These are phyloP conservation scores for Sakesphorus luctuosus DNA, from an alignment of 2,113 vertebrate genomes.

Conservation along the genomic window DNA sequence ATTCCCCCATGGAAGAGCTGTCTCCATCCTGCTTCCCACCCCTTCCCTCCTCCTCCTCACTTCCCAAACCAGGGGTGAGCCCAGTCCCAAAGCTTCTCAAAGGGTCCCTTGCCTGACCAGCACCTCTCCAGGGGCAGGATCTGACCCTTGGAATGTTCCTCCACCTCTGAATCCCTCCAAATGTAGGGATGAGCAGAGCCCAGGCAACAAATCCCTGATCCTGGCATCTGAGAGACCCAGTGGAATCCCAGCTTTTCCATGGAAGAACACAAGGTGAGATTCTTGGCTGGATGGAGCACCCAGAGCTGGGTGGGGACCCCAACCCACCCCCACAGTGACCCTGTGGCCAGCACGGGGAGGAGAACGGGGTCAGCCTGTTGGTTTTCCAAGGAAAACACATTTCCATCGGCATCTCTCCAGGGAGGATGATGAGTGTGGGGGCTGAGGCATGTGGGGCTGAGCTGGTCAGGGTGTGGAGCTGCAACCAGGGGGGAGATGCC, in stretches of 20 bases:
- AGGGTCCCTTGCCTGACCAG: not conserved
- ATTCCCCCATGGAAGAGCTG: not conserved
- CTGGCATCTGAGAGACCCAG: not conserved
- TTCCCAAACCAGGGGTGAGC: not conserved
- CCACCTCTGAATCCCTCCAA: not conserved
- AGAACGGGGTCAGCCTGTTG: accelerated
- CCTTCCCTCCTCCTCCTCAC: accelerated
- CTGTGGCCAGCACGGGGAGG: accelerated
- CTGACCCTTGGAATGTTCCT: not conserved
- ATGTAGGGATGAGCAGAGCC: not conserved
- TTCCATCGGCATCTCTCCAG: accelerated
- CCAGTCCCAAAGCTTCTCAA: not conserved
- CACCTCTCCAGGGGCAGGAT: not conserved
- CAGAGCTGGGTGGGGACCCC: not conserved
- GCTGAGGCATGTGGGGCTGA: not conserved
- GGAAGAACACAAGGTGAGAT: accelerated
- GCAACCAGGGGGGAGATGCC: no score
- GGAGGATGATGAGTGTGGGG: not conserved
- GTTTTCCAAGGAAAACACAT: not conserved
- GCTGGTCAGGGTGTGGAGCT: no score
- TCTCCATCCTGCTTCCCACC: not conserved
- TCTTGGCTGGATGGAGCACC: not conserved
- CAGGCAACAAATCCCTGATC: not conserved
- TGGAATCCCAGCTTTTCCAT: not conserved
- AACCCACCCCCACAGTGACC: accelerated